A percentile compares a stretch with the other conserved stretches of the same genome.
phyloP scores from a whole-genome alignment of 2,113 vertebrate genomes.

The Natator depressus region DNA sequence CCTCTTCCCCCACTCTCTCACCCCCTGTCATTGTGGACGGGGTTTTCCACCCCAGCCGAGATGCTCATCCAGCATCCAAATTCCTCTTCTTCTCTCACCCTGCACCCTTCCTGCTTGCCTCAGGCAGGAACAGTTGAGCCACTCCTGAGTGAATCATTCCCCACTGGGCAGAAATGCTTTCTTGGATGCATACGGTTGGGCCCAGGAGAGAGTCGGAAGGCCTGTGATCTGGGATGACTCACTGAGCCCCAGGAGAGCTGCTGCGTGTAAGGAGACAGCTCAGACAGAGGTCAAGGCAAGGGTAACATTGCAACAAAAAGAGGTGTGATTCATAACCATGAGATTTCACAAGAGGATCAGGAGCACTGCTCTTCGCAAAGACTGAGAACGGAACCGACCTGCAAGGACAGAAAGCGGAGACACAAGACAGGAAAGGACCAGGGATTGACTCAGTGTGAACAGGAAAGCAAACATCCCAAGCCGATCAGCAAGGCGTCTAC shows the following conservation, averaged over 20 bases:
- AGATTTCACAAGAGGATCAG: background rate
- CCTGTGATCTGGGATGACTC: conserved; percentile 64
- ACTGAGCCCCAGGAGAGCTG: conserved; percentile 21
- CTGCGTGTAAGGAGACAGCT: conserved; percentile 54
- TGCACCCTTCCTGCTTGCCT: background rate
- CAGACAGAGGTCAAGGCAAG: conserved; percentile 24
- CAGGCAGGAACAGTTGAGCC: conserved; percentile 54
- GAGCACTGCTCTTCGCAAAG: background rate
- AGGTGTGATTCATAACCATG: background rate
- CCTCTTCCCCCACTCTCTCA: background rate
- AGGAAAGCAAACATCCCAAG: background rate
- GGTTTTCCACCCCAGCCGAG: background rate
- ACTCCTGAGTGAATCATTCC: conserved; percentile 74
- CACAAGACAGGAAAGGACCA: background rate
- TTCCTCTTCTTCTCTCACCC: background rate
- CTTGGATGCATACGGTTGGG: conserved; percentile 62
- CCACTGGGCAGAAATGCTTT: conserved; percentile 61
- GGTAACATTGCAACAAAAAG: conserved; percentile 50
- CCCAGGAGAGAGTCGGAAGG: conserved; percentile 2
- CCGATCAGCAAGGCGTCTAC: background rate
- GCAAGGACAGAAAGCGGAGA: background rate
- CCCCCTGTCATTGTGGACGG: background rate
- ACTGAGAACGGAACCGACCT: background rate
- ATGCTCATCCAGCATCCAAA: background rate
- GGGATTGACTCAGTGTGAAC: background rate